These are phyloP conservation scores for Psittacula derbiana DNA, from an alignment of 2,797 vertebrate species.

Conservation along the genomic window DNA sequence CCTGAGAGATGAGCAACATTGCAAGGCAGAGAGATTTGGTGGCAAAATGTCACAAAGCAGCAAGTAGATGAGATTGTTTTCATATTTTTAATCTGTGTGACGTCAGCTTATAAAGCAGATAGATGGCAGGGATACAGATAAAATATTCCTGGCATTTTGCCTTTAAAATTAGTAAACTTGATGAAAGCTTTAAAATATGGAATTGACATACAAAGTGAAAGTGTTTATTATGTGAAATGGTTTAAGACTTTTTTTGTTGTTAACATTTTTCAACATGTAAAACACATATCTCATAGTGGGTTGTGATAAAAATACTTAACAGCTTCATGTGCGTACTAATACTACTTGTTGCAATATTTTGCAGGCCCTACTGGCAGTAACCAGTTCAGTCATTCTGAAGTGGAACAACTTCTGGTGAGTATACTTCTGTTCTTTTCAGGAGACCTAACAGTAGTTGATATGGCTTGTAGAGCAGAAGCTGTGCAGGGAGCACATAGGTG, in stretches of 20 bases:
- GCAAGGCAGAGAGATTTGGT: not conserved
- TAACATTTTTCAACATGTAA: not conserved
- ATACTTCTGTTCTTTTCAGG: accelerated
- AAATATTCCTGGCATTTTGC: not conserved
- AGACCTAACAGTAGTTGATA: not conserved
- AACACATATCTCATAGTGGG: not conserved
- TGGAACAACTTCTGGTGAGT: not conserved
- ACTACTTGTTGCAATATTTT: not conserved
- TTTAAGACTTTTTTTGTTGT: not conserved
- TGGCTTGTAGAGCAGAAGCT: not conserved
- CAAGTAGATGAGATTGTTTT: not conserved
- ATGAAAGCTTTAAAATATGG: not conserved
- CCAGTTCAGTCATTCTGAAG: not conserved
- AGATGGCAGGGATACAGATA: accelerated
- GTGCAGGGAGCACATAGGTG: not conserved
- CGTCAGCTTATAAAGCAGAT: not conserved
- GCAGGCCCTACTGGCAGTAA: not conserved
- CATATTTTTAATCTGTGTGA: not conserved
- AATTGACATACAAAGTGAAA: not conserved
- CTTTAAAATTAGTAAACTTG: not conserved
- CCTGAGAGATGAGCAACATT: not conserved
- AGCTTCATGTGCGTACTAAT: not conserved
- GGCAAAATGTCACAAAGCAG: not conserved
- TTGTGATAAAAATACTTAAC: not conserved
- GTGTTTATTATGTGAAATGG: not conserved